A percentile compares a stretch with the other conserved stretches of the same genome.
These are phyloP conservation scores for Acleris laterana DNA, from an alignment of 2,888 invertebrate genomes.

Conservation along the genomic window DNA sequence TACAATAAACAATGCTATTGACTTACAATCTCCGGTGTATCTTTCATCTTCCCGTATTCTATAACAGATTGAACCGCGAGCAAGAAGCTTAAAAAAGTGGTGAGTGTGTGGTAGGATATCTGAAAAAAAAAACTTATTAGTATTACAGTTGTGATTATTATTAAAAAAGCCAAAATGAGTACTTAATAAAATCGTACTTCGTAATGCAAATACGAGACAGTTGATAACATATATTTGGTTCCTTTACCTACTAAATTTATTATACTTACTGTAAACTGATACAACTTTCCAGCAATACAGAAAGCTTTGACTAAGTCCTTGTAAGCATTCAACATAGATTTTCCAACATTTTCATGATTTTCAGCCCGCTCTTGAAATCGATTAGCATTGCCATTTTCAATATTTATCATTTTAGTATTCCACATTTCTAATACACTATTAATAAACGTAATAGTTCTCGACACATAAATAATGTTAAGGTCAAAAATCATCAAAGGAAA, in stretches of 20 bases:
- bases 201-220: too few species aligned
- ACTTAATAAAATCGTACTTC: too few species aligned
- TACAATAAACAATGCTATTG: background rate
- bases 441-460: conserved; percentile 1
- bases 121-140: too few species aligned
- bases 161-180: too few species aligned
- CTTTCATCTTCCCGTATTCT: background rate
- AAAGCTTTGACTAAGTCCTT: background rate
- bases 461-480: background rate
- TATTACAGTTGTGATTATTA: too few species aligned
- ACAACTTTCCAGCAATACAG: background rate
- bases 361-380: background rate
- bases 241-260: too few species aligned
- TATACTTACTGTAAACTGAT: conserved; percentile 9
- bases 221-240: too few species aligned
- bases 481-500: background rate
- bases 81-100: background rate
- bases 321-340: conserved; percentile 1
- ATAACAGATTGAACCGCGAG: background rate
- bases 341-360: background rate
- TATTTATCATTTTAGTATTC: background rate
- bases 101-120: background rate
- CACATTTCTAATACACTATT: background rate
- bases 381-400: background rate
- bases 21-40: background rate